phyloP scores from a whole-genome alignment of 2,797 vertebrate genomes.

The Novumbra hubbsi region DNA sequence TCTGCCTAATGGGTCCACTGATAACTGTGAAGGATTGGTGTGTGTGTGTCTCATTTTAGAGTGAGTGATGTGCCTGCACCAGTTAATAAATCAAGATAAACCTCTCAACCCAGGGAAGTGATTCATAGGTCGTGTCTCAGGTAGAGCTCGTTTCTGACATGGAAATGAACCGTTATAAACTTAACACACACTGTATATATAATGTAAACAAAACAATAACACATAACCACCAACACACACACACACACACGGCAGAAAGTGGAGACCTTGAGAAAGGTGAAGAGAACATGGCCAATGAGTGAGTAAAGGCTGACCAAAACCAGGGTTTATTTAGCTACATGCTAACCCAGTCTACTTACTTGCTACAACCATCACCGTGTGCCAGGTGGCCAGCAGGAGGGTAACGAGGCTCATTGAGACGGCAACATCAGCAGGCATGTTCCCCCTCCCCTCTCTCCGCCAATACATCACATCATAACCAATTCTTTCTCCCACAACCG shows the following conservation, averaged over 20 bases:
- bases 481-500: too few species aligned
- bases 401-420: not conserved
- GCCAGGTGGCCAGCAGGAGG: conserved; percentile 6
- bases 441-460: not conserved
- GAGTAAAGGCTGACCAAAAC: conserved; percentile 2
- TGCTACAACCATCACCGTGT: not conserved
- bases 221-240: not conserved
- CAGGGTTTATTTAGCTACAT: not conserved
- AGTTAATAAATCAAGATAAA: too few species aligned
- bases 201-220: not conserved
- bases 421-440: conserved; percentile 11
- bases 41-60: not conserved
- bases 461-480: too few species aligned
- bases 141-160: too few species aligned
- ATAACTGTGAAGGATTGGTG: not conserved
- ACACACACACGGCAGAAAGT: not conserved
- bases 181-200: not conserved
- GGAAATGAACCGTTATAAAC: too few species aligned
- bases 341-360: not conserved
- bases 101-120: too few species aligned
- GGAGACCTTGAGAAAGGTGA: conserved; percentile 1
- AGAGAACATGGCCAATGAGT: conserved; percentile 21
- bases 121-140: too few species aligned
- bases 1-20: not conserved
- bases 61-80: too few species aligned